Percentiles rank a stretch among this genome's conserved stretches.
phyloP scores from a whole-genome alignment of 2,797 vertebrate genomes.

The Betta splendens region DNA sequence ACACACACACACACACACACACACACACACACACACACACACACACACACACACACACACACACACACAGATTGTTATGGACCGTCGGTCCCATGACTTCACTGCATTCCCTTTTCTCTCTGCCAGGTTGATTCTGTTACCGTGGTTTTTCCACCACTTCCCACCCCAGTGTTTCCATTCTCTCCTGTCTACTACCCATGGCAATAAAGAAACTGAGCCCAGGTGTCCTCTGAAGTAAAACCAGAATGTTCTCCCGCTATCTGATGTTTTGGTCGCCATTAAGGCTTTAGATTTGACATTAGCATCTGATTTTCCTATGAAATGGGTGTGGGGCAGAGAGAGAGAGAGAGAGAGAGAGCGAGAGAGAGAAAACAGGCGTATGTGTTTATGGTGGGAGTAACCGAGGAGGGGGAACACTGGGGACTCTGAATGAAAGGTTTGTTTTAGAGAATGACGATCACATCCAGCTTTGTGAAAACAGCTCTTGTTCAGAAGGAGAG shows the following conservation, averaged over 20 bases:
- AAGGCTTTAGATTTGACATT: conserved; percentile 13
- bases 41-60: conserved; percentile 36
- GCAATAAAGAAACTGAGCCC: conserved; percentile 20
- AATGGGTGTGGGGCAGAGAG: conserved; percentile 15
- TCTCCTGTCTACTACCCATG: conserved; percentile 15
- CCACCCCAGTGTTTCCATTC: conserved; percentile 45
- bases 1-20: conserved; percentile 8
- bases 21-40: conserved; percentile 36
- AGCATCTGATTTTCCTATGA: conserved; percentile 35
- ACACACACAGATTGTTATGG: conserved; percentile 56
- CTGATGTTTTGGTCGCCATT: conserved; percentile 13
- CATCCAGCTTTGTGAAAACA: conserved; percentile 79
- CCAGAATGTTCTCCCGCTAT: neutral
- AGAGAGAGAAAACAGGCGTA: conserved; percentile 45
- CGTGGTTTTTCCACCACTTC: conserved; percentile 73
- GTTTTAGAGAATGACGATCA: conserved; percentile 73
- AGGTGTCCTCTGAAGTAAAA: conserved; percentile 44
- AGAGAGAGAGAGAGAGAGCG: conserved; percentile 51
- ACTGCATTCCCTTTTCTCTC: conserved; percentile 71
- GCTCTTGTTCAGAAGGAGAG: conserved; percentile 73
- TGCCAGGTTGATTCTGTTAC: conserved; percentile 79
- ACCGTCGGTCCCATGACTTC: conserved; percentile 77
- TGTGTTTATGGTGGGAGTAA: conserved; percentile 56
- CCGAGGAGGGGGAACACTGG: conserved; percentile 36
- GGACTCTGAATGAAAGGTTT: conserved; percentile 77